Evolutionary conservation across 2,797 vertebrate genomes (phyloP), one percentile per base, ranked within the genome.

Genomic region (Hemibagrus guttatus): DNA sequence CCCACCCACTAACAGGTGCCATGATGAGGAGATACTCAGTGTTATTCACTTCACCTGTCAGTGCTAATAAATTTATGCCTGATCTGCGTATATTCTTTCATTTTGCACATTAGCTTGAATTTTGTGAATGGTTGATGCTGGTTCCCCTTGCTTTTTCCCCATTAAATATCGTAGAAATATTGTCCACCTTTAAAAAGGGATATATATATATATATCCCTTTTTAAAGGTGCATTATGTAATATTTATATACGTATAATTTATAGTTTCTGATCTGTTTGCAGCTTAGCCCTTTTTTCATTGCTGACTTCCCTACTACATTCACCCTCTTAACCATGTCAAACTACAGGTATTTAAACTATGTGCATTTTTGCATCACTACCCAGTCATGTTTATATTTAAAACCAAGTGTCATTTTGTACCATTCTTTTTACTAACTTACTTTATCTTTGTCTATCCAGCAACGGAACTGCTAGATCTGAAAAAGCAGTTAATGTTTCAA

Each of bases 401-500:
- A 81, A 63, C 6, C 21, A 8, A 59, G 39, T 9, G 46, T 39
- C 21, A n/a, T 69, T 80, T 28, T 4, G 26, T 8, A 23, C 26
- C 46, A 46, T 2, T 17, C 1, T 64, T 76, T 2, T 64, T 71
- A 63, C 9, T 75, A 19, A 42, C 16, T 56, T 0, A 26, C 68
- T 86, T 82, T 74, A n/a, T 14, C 1, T 75, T 82, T 76, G 16
- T 2, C 14, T 31, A 14, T 85, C n/a, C 84, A 94, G 93, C 1
- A 78, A 87, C 59, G 91, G 89, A 7, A 49, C 46, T 49, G 46
- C 7, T 49, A 7, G 6, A 8, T 49, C 46, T 49, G 7, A 1
- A 49, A 49, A 9, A 58, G 56, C 16, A 21, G 19, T 3, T 19
- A 19, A 17, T 19, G 6, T 49, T 4, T 2, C 81, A 8, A 54